These are phyloP conservation scores for Nemoura dubitans DNA, from an alignment of 2,888 invertebrate species.

Conservation along the genomic window DNA sequence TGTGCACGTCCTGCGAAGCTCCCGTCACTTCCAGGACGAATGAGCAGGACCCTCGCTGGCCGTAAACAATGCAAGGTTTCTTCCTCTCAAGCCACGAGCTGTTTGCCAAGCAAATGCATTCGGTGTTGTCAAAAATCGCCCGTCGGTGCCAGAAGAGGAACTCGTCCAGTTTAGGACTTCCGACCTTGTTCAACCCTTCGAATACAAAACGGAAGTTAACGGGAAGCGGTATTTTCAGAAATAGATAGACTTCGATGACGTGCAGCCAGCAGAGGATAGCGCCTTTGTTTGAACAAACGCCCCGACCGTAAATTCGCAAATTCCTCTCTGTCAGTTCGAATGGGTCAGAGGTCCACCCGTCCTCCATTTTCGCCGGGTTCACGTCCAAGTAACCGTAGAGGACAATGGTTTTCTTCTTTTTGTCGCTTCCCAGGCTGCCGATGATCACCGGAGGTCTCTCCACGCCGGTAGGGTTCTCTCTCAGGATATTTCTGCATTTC, in stretches of 20 bases:
- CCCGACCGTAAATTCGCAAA: background rate
- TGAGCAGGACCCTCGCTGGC: slow-evolving; percentile 13
- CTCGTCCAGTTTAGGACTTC: background rate
- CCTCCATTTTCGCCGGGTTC: slow-evolving; percentile 1
- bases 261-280: slow-evolving; percentile 1
- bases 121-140: background rate
- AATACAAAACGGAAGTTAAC: slow-evolving; percentile 14
- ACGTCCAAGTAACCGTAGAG: slow-evolving; percentile 36
- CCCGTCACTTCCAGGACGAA: slow-evolving; percentile 7
- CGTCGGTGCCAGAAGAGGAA: background rate
- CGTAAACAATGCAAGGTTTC: slow-evolving; percentile 33
- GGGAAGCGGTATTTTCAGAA: background rate
- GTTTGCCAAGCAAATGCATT: slow-evolving; percentile 13
- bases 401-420: slow-evolving; percentile 23
- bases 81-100: slow-evolving; percentile 23
- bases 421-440: background rate
- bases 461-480: background rate
- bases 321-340: background rate
- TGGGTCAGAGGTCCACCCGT: slow-evolving; percentile 19
- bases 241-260: slow-evolving; percentile 23
- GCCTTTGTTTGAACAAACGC: slow-evolving; percentile 13
- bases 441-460: slow-evolving; percentile 16
- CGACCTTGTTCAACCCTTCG: slow-evolving; percentile 19
- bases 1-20: background rate
- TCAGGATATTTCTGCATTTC: background rate